Conservation (phyloP, 2,113 vertebrate species). For the Trichechus manatus region DNA sequence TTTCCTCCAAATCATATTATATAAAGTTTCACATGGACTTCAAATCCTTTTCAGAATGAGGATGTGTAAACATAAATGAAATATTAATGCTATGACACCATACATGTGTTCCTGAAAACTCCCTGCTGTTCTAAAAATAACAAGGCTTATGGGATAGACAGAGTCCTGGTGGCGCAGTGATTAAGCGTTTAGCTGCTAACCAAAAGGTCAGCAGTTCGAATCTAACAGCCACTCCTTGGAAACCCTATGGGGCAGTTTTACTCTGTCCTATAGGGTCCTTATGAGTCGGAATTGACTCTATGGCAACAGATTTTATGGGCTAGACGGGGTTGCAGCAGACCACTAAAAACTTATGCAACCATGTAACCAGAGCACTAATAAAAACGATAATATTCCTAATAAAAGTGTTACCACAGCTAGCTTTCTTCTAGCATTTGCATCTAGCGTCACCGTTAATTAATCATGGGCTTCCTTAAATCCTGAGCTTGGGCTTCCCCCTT, state of each 20-base stretch:
- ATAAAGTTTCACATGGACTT: background rate
- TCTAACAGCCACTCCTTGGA: no score
- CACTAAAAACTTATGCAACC: background rate
- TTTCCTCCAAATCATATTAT: background rate
- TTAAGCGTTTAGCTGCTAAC: no score
- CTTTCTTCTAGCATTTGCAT: background rate
- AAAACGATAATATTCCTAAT: conserved; percentile 6
- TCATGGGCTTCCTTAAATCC: background rate
- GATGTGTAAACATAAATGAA: background rate
- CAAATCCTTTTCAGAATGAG: background rate
- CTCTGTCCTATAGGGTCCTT: no score
- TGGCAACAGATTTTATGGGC: background rate
- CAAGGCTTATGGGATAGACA: background rate
- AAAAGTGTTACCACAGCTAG: background rate
- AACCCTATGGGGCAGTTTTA: no score
- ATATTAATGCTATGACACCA: background rate
- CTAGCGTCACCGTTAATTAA: background rate
- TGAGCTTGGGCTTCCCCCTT: background rate
- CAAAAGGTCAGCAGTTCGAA: no score
- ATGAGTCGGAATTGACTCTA: no score
- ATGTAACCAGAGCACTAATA: background rate
- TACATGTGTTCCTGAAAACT: background rate
- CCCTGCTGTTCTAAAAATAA: background rate
- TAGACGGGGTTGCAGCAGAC: background rate
- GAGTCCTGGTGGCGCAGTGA: no score